These are phyloP conservation scores for Trichogramma dendrolimi DNA, from an alignment of 2,888 invertebrate species.

Conservation along the genomic window DNA sequence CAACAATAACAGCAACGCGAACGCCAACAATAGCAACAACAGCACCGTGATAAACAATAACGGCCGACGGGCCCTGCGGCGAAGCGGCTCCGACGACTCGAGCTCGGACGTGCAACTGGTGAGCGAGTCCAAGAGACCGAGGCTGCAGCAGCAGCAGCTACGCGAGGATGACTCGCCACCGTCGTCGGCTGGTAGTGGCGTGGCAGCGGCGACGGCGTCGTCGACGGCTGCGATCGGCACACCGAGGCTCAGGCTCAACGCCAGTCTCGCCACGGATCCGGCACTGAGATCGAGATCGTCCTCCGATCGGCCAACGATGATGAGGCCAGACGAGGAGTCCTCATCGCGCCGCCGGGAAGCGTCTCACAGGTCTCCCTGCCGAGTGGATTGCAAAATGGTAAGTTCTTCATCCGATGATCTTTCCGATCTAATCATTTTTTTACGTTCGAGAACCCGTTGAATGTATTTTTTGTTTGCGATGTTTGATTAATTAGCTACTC, in stretches of 20 bases:
- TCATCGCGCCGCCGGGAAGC: conserved; percentile 37
- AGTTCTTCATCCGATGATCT: not conserved
- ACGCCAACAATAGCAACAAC: conserved; percentile 14
- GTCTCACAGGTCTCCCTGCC: conserved; percentile 38
- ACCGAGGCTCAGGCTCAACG: conserved; percentile 72
- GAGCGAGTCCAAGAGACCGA: conserved; percentile 43
- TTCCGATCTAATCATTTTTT: not conserved
- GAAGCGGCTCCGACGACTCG: conserved; percentile 31
- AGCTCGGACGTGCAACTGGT: conserved; percentile 40
- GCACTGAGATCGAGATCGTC: conserved; percentile 60
- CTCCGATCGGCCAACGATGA: conserved; percentile 28
- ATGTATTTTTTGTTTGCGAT: not conserved
- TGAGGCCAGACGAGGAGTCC: conserved; percentile 46
- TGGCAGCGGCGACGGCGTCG: conserved; percentile 61
- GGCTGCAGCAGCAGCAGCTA: conserved; percentile 28
- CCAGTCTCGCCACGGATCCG: conserved; percentile 77
- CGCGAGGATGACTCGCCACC: conserved; percentile 53
- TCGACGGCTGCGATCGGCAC: conserved; percentile 70
- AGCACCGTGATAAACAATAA: conserved; percentile 28
- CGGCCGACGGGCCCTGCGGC: conserved; percentile 28
- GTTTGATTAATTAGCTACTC: not conserved
- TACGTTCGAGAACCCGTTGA: not conserved
- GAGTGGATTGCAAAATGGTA: conserved; percentile 47
- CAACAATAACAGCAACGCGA: not conserved
- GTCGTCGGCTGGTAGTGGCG: conserved; percentile 65